Conservation (phyloP, 1,140 invertebrate genomes). For the Drosophila ambigua region DNA sequence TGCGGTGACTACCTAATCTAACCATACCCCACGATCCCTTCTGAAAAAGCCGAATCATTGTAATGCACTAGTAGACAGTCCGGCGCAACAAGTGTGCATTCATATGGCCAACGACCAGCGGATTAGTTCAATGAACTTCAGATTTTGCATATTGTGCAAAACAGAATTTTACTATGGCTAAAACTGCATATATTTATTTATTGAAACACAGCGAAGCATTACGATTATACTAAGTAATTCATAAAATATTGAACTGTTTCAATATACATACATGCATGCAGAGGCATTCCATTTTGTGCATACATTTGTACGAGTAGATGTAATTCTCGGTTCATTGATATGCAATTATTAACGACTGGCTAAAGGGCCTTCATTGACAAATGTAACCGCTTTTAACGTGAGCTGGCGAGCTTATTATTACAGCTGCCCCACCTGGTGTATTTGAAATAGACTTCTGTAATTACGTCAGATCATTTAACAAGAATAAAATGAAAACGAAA, state of each 20-base stretch:
- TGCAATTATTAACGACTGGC: neutral
- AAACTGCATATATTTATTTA: constrained; percentile 4
- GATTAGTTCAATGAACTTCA: constrained; percentile 33
- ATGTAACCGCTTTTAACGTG: neutral
- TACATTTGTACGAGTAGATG: neutral
- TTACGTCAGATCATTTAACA: constrained; percentile 34
- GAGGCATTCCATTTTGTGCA: neutral
- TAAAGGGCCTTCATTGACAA: constrained; percentile 19
- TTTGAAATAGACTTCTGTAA: constrained; percentile 34
- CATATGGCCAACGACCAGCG: constrained; percentile 8
- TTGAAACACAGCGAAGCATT: too few relatives aligned
- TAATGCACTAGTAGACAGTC: neutral
- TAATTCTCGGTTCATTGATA: constrained; percentile 7
- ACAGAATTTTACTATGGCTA: constrained; percentile 12
- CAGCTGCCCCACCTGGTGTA: neutral
- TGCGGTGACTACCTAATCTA: too few relatives aligned
- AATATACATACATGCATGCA: too few relatives aligned
- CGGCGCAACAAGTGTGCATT: constrained; percentile 6
- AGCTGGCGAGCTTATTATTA: neutral
- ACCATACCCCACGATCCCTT: too few relatives aligned
- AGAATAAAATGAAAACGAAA: too few relatives aligned
- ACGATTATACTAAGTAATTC: too few relatives aligned
- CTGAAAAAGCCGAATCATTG: too few relatives aligned
- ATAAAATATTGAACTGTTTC: constrained; percentile 3
- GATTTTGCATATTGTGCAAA: constrained; percentile 33